Conservation (phyloP, 1,140 invertebrate species). For the Drosophila nigromelanica region DNA sequence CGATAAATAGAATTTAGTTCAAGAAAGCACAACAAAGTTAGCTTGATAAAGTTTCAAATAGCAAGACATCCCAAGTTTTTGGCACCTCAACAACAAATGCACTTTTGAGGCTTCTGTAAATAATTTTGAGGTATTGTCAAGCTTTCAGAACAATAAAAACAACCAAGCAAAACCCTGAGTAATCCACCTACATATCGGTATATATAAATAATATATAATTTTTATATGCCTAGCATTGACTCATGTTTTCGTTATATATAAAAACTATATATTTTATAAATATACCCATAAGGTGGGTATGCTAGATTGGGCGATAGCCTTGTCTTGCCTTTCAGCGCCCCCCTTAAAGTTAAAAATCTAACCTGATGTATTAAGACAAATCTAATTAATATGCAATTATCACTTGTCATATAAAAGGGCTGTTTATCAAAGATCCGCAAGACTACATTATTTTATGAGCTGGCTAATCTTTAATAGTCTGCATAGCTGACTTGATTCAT, state of each 20-base stretch:
- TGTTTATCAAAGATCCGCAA: background rate
- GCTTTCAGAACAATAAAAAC: conserved; percentile 31
- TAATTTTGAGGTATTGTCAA: conserved; percentile 22
- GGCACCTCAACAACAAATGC: background rate
- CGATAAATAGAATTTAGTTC: background rate
- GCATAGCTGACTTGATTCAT: conserved; percentile 39
- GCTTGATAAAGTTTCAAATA: background rate
- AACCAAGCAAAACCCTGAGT: conserved; percentile 36
- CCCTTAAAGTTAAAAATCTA: conserved; percentile 26
- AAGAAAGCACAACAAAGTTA: too few species aligned
- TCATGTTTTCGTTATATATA: too few species aligned
- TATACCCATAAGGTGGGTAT: background rate
- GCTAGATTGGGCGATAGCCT: background rate
- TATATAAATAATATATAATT: background rate
- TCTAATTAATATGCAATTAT: conserved; percentile 62
- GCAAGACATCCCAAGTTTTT: background rate
- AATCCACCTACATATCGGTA: conserved; percentile 46
- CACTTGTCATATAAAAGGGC: background rate
- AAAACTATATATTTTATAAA: conserved; percentile 1
- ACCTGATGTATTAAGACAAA: conserved; percentile 26
- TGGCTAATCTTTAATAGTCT: background rate
- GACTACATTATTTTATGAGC: conserved; percentile 12
- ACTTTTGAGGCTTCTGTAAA: conserved; percentile 35
- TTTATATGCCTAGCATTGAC: too few species aligned
- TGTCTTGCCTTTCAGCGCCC: conserved; percentile 21